A percentile compares a stretch with the other conserved stretches of the same genome.
Conservation (phyloP, 2,888 invertebrate genomes). For the Patella pellucida region DNA sequence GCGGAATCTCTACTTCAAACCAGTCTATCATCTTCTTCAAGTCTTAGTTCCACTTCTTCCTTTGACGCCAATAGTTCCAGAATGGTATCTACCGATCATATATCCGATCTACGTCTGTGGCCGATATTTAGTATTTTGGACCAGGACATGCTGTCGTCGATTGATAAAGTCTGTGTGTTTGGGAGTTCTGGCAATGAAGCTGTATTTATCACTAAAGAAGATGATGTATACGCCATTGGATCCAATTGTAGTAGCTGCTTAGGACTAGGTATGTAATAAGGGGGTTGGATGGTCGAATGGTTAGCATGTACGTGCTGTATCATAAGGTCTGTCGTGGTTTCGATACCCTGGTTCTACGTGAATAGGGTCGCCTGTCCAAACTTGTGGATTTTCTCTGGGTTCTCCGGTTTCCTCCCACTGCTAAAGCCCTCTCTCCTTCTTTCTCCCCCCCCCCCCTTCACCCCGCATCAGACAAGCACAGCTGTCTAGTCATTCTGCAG, state of each 20-base stretch:
- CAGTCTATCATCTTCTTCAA: background rate
- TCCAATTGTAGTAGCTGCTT: slow-evolving; percentile 76
- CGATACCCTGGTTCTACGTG: too few relatives aligned
- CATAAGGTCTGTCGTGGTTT: too few relatives aligned
- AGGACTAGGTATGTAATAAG: slow-evolving; percentile 67
- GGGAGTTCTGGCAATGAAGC: slow-evolving; percentile 77
- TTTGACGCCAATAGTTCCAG: background rate
- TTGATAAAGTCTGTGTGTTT: slow-evolving; percentile 75
- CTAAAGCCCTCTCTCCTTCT: too few relatives aligned
- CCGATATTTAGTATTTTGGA: slow-evolving; percentile 75
- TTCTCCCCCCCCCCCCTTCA: too few relatives aligned
- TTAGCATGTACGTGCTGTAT: too few relatives aligned
- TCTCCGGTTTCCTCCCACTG: too few relatives aligned
- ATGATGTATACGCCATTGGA: slow-evolving; percentile 76
- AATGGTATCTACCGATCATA: slow-evolving; percentile 16
- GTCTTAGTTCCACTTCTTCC: background rate
- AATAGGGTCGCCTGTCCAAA: too few relatives aligned
- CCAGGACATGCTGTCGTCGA: slow-evolving; percentile 72
- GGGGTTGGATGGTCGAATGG: too few relatives aligned
- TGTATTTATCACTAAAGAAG: slow-evolving; percentile 75
- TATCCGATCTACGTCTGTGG: slow-evolving; percentile 73
- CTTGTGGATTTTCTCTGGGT: too few relatives aligned
- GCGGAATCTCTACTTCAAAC: too few relatives aligned
- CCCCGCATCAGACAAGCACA: too few relatives aligned
- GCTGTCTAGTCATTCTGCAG: too few relatives aligned